phyloP scores from a whole-genome alignment of 2,888 invertebrate genomes.

The Pristionchus mayeri region DNA sequence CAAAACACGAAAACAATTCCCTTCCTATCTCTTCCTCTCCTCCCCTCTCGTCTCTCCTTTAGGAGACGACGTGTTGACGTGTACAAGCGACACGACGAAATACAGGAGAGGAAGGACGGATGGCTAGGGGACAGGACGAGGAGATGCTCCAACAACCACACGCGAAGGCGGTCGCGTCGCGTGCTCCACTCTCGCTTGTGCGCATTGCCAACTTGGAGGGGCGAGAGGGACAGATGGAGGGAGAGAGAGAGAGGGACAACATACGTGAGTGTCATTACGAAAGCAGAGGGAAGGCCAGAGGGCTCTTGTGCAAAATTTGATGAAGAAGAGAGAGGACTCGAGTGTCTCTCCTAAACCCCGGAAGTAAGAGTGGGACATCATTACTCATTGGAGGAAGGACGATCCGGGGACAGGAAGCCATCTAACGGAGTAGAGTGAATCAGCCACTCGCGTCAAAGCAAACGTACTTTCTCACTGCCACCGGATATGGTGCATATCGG shows the following conservation, averaged over 20 bases:
- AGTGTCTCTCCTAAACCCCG: slow-evolving; percentile 23
- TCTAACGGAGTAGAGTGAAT: too few species aligned
- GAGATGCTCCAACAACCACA: background rate
- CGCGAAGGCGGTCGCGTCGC: background rate
- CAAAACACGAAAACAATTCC: slow-evolving; percentile 30
- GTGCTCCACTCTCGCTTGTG: background rate
- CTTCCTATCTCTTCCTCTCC: slow-evolving; percentile 24
- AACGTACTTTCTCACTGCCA: too few species aligned
- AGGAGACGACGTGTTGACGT: slow-evolving; percentile 33
- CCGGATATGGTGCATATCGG: too few species aligned
- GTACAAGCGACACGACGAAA: slow-evolving; percentile 38
- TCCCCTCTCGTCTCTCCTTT: background rate
- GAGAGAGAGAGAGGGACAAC: slow-evolving; percentile 8
- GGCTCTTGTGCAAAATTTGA: background rate
- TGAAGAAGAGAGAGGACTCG: slow-evolving; percentile 8
- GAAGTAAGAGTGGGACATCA: slow-evolving; percentile 21
- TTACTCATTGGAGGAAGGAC: background rate
- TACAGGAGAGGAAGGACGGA: slow-evolving; percentile 7
- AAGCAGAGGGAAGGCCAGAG: background rate
- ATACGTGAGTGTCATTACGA: slow-evolving; percentile 22
- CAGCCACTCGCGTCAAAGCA: too few species aligned
- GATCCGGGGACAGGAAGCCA: background rate
- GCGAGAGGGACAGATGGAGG: background rate
- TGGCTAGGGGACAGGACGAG: background rate
- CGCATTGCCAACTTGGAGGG: background rate